Conservation (phyloP, 2,888 invertebrate genomes). For the Aspidiotus rigidus region DNA sequence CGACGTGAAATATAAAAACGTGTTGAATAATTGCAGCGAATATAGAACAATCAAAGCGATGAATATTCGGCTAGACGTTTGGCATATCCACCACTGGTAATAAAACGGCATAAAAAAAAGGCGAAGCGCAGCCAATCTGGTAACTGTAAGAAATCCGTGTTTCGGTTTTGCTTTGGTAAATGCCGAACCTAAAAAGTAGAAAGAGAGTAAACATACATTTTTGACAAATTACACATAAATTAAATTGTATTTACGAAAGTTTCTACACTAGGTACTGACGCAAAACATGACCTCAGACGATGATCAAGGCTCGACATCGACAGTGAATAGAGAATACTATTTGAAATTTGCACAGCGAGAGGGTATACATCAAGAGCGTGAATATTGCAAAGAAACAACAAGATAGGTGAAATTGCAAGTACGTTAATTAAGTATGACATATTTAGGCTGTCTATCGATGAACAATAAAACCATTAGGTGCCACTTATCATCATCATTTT, state of each 20-base stretch:
- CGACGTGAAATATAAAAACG: conserved; percentile 41
- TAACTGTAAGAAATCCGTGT: conserved; percentile 76
- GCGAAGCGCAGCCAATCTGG: conserved; percentile 70
- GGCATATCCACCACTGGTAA: conserved; percentile 81
- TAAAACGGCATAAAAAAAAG: conserved; percentile 75
- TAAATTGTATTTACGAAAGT: background rate
- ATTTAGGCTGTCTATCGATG: too few species aligned
- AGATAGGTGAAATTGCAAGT: too few species aligned
- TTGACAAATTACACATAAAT: background rate
- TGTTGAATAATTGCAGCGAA: conserved; percentile 59
- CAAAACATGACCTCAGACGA: too few species aligned
- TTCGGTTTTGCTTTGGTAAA: conserved; percentile 94
- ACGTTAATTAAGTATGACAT: too few species aligned
- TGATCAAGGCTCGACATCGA: too few species aligned
- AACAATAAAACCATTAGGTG: too few species aligned
- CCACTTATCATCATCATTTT: too few species aligned
- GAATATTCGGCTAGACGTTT: conserved; percentile 71
- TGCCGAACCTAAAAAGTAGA: conserved; percentile 64
- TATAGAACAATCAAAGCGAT: conserved; percentile 67
- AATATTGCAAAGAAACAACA: too few species aligned
- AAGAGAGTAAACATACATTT: background rate
- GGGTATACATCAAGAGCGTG: too few species aligned
- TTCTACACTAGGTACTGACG: too few species aligned
- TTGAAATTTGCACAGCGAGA: too few species aligned
- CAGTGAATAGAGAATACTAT: too few species aligned